These are phyloP conservation scores for Hippolais icterina DNA, from an alignment of 2,113 vertebrate species.

Conservation along the genomic window DNA sequence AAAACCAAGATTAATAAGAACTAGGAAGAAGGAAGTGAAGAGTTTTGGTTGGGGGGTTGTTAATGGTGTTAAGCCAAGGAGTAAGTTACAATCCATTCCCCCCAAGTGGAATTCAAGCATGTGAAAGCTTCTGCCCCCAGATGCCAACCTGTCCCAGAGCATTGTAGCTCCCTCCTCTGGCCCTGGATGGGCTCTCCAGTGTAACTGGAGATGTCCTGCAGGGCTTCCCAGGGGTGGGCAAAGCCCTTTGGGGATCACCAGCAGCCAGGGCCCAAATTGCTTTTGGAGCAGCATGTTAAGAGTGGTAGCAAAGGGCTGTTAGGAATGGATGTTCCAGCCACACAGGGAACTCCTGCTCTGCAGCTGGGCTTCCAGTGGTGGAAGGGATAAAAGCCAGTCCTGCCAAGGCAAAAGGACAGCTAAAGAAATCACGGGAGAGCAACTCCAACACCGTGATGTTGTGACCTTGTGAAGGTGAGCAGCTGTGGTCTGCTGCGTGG, in stretches of 20 bases:
- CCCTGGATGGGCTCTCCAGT: not conserved
- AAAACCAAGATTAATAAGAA: slow-evolving; percentile 71
- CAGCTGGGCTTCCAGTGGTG: not conserved
- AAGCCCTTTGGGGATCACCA: not conserved
- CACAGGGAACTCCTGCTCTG: not conserved
- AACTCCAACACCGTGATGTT: rapidly evolving
- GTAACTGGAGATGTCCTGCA: not conserved
- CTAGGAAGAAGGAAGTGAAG: slow-evolving; percentile 19
- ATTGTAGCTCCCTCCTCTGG: not conserved
- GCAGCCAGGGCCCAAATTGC: not conserved
- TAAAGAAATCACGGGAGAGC: not conserved
- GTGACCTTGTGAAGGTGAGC: not conserved
- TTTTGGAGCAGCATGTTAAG: rapidly evolving
- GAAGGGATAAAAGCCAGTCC: not conserved
- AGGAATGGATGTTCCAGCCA: not conserved
- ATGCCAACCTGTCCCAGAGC: not conserved
- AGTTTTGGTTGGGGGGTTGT: not conserved
- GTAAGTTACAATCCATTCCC: not conserved
- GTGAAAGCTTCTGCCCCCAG: not conserved
- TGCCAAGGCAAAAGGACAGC: not conserved
- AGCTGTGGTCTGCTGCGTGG: not conserved
- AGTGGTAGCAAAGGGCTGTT: rapidly evolving
- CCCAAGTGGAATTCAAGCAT: not conserved
- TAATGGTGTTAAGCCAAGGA: not conserved
- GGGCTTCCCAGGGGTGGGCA: not conserved